Evolutionary conservation across 2,113 vertebrate genomes (phyloP), one percentile per base, ranked within the genome.

Genomic region (Hippocampus comes): DNA sequence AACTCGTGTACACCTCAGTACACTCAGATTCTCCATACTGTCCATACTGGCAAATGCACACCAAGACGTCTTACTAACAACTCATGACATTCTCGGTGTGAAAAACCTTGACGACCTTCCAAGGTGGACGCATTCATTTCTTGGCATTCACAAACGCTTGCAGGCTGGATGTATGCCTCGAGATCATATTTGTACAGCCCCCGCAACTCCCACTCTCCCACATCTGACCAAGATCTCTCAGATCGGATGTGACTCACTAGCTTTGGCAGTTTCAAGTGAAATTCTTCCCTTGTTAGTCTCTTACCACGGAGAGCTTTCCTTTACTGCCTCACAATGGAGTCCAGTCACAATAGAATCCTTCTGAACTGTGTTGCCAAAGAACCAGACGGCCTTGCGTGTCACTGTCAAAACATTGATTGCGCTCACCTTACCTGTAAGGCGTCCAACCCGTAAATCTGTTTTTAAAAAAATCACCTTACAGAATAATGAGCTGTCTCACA

Each of bases 241-340:
- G 81, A 86, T 90, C 82, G 82, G 88, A 89, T 84, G 83, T 91
- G 91, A 91, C 78, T 91, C 89, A 92, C 88, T 57, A 46, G 71
- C 82, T 86, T 81, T 90, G 86, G 89, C 88, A 87, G 75, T 76
- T 56, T 70, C 82, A 69, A 71, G 83, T 86, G 87, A 79, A 84
- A 90, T 90, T 90, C 84, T 82, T 86, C 81, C 73, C 79, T 76
- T 83, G 75, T 87, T 84, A 85, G 82, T 85, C 85, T 79, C 66
- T 76, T 74, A 83, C 81, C 82, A 76, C 73, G 78, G 66, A 67
- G 71, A 72, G 82, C 77, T 82, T 76, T 81, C 78, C 74, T 46
- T 66, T 10, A 67, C 64, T 30, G 68, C 73, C 66, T 83, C 68
- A 41, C 49, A 56, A 69, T 27, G n/a, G 64, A 49, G 23, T 66